phyloP scores from a whole-genome alignment of 1,140 invertebrate species.

The Procambarus virginalis region DNA sequence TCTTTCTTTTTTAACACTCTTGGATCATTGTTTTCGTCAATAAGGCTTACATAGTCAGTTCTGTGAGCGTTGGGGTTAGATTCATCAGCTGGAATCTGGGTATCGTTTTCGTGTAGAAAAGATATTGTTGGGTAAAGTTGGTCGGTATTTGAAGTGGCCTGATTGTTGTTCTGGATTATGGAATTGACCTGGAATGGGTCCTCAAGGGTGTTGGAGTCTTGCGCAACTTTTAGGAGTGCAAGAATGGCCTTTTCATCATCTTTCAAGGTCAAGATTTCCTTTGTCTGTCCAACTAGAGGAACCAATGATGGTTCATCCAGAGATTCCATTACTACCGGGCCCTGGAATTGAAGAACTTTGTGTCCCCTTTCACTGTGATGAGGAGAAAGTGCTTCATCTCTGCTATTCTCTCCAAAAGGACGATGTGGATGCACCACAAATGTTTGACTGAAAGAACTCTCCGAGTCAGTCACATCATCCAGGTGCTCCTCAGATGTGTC shows the following conservation, averaged over 20 bases:
- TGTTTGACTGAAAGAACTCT: neutral
- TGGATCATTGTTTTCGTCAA: neutral
- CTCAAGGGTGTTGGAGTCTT: constrained; percentile 9
- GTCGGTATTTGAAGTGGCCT: neutral
- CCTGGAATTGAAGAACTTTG: constrained; percentile 46
- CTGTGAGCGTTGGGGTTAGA: neutral
- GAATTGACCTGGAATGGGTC: constrained; percentile 23
- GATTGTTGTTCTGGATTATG: neutral
- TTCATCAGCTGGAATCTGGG: neutral
- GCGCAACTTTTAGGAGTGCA: constrained; percentile 22
- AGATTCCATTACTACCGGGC: constrained; percentile 42
- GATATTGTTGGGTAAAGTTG: neutral
- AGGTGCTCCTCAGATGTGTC: neutral
- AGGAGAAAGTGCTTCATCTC: neutral
- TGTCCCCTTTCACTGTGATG: neutral
- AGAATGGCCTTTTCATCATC: constrained; percentile 31
- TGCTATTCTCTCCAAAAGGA: neutral
- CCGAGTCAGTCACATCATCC: neutral
- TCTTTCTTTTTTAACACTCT: constrained; percentile 22
- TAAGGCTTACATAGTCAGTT: neutral
- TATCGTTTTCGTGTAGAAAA: neutral
- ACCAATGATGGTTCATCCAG: constrained; percentile 30
- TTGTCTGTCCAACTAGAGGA: constrained; percentile 29
- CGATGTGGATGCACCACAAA: neutral
- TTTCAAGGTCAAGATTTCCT: constrained; percentile 37